These are phyloP conservation scores for Oxycera nigricornis DNA, from an alignment of 2,888 invertebrate species.

Conservation along the genomic window DNA sequence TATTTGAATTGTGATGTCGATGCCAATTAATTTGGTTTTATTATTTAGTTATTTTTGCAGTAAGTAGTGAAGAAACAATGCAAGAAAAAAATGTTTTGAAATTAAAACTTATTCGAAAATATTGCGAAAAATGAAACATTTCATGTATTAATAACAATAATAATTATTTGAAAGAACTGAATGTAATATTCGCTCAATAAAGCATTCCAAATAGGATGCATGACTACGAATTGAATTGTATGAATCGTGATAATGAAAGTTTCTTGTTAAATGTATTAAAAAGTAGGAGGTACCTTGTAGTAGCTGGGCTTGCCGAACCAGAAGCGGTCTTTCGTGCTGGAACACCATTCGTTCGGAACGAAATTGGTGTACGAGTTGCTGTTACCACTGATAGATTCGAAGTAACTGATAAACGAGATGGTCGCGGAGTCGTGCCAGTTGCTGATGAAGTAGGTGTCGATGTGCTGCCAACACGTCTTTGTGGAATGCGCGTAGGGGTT, in stretches of 20 bases:
- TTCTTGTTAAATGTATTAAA: background rate
- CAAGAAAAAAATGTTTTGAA: constrained; percentile 46
- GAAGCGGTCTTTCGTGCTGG: constrained; percentile 74
- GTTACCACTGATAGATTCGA: constrained; percentile 68
- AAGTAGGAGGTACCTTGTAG: constrained; percentile 70
- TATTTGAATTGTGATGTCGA: background rate
- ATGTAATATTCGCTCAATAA: background rate
- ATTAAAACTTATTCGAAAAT: constrained; percentile 41
- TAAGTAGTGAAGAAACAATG: constrained; percentile 40
- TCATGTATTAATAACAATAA: constrained; percentile 27
- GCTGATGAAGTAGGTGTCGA: constrained; percentile 67
- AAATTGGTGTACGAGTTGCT: constrained; percentile 64
- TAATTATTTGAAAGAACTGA: constrained; percentile 10
- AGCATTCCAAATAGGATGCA: constrained; percentile 21
- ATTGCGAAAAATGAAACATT: constrained; percentile 29
- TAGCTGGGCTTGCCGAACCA: constrained; percentile 77
- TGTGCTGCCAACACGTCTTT: constrained; percentile 70
- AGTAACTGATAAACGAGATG: constrained; percentile 67
- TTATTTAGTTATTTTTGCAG: constrained; percentile 11
- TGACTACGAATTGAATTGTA: background rate
- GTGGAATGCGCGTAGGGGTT: constrained; percentile 82
- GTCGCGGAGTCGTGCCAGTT: constrained; percentile 65
- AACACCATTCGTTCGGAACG: constrained; percentile 64
- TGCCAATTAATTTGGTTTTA: constrained; percentile 21
- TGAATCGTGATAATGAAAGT: background rate